Conservation (phyloP, 2,888 invertebrate genomes). For the Pseudoips prasinana region DNA sequence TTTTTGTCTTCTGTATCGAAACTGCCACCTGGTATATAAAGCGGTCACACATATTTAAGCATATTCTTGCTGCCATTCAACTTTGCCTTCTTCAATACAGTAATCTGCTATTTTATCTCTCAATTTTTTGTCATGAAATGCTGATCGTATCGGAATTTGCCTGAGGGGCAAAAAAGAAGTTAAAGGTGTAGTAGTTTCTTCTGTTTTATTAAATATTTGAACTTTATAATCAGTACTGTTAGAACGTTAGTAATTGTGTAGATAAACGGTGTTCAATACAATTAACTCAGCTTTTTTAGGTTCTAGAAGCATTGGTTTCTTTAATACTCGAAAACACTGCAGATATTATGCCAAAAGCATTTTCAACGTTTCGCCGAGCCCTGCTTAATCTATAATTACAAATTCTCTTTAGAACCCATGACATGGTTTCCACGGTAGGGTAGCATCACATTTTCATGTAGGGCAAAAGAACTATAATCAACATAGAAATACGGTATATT, state of each 20-base stretch:
- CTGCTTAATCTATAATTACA: slow-evolving; percentile 3
- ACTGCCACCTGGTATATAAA: slow-evolving; percentile 1
- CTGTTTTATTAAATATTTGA: not conserved
- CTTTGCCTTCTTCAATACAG: slow-evolving; percentile 2
- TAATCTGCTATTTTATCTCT: slow-evolving; percentile 3
- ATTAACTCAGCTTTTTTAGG: slow-evolving; percentile 12
- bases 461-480: slow-evolving; percentile 6
- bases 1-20: too few relatives aligned
- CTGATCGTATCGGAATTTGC: slow-evolving; percentile 1
- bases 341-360: slow-evolving; percentile 4
- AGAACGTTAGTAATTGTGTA: slow-evolving; percentile 12
- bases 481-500: slow-evolving; percentile 3
- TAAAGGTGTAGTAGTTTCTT: slow-evolving; percentile 4
- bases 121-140: slow-evolving; percentile 2
- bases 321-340: slow-evolving; percentile 15
- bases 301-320: slow-evolving; percentile 17
- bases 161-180: slow-evolving; percentile 6
- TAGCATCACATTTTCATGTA: slow-evolving; percentile 4
- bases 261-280: slow-evolving; percentile 16
- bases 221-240: too few relatives aligned
- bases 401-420: slow-evolving; percentile 1
- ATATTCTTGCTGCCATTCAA: slow-evolving; percentile 3
- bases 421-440: slow-evolving; percentile 4
- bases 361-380: slow-evolving; percentile 5
- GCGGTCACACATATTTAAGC: slow-evolving; percentile 4